Evolutionary conservation across 2,888 invertebrate species (phyloP), one percentile per base, ranked within the genome.

Genomic region (Lingula anatina): DNA sequence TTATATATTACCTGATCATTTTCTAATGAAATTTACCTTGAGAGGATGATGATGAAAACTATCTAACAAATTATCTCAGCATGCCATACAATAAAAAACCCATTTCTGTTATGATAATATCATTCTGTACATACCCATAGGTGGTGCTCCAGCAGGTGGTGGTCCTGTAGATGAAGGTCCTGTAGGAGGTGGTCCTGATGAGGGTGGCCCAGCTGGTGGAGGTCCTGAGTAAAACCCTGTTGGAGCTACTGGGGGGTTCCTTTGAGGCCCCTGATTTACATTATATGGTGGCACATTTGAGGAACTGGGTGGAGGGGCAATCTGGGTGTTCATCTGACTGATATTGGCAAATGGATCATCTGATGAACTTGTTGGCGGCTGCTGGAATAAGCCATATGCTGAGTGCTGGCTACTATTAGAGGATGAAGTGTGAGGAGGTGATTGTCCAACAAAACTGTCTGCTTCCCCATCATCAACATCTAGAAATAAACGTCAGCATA

Each of bases 391-490:
- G 31, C 40, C 48, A 44, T 39, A 44, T 20, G 36, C 47, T 31
- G 55, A 39, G n/a, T 44, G 43, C 20, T 54, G 47, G 18, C 36
- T n/a, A n/a, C n/a, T n/a, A n/a, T n/a, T n/a, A n/a, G n/a, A n/a
- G n/a, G n/a, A n/a, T n/a, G n/a, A n/a, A n/a, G n/a, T n/a, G n/a
- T n/a, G n/a, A n/a, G n/a, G n/a, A 20, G 68, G 64, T 26, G 60
- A 57, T 54, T 74, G 74, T 15, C 74, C 74, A 36, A 74, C 65
- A 65, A 74, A 74, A 56, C 70, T 73, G 59, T 72, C 73, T 28
- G 66, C 73, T 54, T 73, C 72, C 21, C 65, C 71, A 62, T 82
- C 82, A 54, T 71, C 71, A 54, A 67, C 71, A 72, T 59, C 21
- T 60, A 48, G 46, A 40, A 27, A 49, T 39, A 46, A 42, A 44